A percentile compares a stretch with the other conserved stretches of the same genome.
Evolutionary conservation across 2,113 vertebrate species (phyloP).

Genomic region (Rhabdomys dilectus): DNA sequence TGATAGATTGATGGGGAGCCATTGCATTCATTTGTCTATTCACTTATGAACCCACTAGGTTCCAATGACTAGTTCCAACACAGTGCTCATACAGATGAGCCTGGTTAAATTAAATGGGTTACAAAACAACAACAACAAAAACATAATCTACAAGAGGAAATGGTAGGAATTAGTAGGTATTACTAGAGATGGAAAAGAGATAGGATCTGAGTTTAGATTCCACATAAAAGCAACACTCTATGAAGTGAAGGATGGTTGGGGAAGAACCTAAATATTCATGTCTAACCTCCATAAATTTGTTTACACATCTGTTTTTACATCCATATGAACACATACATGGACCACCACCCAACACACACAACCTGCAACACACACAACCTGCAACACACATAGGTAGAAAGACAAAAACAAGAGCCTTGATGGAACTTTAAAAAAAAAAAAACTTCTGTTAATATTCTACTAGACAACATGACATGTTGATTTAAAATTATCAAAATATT

Average conservation of each 20-base stretch:
- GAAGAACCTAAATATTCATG: background rate
- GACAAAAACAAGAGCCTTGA: conserved; percentile 69
- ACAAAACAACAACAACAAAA: background rate
- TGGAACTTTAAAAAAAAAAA: conserved; percentile 68
- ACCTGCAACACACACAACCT: background rate
- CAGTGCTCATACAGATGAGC: background rate
- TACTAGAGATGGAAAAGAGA: background rate
- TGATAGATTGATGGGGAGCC: background rate
- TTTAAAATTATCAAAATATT: conserved; percentile 82
- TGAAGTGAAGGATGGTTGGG: background rate
- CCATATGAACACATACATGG: background rate
- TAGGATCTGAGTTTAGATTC: background rate
- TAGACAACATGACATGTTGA: conserved; percentile 80
- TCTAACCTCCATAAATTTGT: background rate
- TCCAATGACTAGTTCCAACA: background rate
- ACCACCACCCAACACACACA: background rate
- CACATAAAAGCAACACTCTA: background rate
- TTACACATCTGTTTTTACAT: background rate
- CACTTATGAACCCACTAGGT: background rate
- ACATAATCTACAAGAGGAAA: background rate
- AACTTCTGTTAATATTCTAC: conserved; percentile 80
- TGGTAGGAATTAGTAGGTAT: background rate
- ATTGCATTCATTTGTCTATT: background rate
- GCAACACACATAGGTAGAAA: background rate
- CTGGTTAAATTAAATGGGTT: background rate